Conservation (phyloP, 2,113 vertebrate species). For the Neogale vison region DNA sequence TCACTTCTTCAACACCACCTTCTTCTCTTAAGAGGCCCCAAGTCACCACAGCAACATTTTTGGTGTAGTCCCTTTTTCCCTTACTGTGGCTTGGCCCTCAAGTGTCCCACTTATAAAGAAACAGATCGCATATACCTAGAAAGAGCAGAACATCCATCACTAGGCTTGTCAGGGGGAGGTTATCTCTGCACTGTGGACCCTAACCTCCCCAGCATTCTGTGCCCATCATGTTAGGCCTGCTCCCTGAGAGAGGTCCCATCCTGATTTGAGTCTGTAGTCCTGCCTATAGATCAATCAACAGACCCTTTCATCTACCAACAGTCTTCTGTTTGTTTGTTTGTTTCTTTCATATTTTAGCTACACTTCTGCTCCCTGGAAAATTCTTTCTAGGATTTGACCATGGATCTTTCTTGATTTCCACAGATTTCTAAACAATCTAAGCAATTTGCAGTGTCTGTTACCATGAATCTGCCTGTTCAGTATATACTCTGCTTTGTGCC, state of each 20-base stretch:
- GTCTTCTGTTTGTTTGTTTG: background rate
- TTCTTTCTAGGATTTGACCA: background rate
- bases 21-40: background rate
- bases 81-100: background rate
- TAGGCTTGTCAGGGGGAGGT: background rate
- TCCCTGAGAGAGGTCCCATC: fast-evolving
- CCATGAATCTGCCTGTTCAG: background rate
- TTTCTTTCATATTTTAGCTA: background rate
- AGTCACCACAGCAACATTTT: background rate
- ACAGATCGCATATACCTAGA: background rate
- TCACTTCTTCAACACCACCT: background rate
- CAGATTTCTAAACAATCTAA: background rate
- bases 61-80: background rate
- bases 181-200: background rate
- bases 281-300: background rate
- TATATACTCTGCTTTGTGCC: background rate
- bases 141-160: fast-evolving
- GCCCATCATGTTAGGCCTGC: fast-evolving
- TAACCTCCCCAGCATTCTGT: background rate
- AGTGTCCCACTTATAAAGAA: background rate
- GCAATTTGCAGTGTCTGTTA: background rate
- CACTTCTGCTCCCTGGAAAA: background rate
- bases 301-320: background rate
- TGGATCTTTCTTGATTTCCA: background rate
- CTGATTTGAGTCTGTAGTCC: background rate